Conservation (phyloP, 2,113 vertebrate genomes). For the Platysternon megacephalum region DNA sequence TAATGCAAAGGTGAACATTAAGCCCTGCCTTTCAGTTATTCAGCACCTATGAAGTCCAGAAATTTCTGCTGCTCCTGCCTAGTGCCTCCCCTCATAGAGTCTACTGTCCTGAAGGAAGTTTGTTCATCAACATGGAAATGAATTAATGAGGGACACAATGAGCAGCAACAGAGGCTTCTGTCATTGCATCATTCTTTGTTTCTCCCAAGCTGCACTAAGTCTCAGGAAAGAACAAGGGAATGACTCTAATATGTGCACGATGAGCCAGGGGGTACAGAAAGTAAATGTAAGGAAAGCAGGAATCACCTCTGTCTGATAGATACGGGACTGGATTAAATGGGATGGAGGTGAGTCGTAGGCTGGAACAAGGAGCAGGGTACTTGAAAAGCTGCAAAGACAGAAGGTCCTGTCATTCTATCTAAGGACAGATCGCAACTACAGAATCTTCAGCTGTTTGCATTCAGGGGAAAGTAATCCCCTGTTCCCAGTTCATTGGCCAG, state of each 20-base stretch:
- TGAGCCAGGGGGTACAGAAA: rapidly evolving
- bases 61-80: conserved; percentile 1
- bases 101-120: background rate
- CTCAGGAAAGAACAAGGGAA: background rate
- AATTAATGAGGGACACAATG: background rate
- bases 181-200: background rate
- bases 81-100: background rate
- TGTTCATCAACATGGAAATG: background rate
- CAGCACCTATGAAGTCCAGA: background rate
- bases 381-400: background rate
- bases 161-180: background rate
- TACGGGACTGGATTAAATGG: rapidly evolving
- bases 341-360: background rate
- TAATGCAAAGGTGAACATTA: background rate
- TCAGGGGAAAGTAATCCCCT: background rate
- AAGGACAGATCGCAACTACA: background rate
- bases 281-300: background rate
- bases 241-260: rapidly evolving
- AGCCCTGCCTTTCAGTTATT: background rate
- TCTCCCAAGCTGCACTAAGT: background rate
- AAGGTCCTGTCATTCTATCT: background rate
- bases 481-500: too few relatives aligned
- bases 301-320: background rate
- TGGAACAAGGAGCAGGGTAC: background rate
- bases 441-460: background rate